phyloP scores from a whole-genome alignment of 2,113 vertebrate species.

The Sylvilagus bachmani region DNA sequence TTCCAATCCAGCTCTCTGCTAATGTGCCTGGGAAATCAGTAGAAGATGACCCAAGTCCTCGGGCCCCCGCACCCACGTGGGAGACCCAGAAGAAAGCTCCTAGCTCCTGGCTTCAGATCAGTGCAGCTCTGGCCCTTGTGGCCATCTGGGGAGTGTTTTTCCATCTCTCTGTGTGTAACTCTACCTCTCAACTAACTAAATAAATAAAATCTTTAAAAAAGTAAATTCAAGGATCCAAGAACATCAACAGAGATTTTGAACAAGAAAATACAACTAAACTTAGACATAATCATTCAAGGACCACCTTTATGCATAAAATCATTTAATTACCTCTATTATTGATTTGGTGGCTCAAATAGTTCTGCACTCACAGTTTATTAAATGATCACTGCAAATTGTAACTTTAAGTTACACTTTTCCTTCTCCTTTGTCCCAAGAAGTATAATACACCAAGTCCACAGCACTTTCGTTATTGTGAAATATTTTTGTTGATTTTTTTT shows the following conservation, averaged over 20 bases:
- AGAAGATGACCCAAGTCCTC: too few relatives aligned
- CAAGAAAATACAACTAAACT: not conserved
- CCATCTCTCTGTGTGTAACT: too few relatives aligned
- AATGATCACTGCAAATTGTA: not conserved
- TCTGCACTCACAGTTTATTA: not conserved
- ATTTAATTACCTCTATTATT: conserved; percentile 3
- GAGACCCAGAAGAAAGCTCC: too few relatives aligned
- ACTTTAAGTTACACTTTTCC: not conserved
- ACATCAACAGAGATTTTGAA: not conserved
- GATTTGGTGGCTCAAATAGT: not conserved
- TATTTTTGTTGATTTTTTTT: not conserved
- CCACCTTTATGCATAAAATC: not conserved
- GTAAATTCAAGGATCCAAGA: not conserved
- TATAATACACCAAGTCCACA: not conserved
- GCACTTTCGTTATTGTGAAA: not conserved
- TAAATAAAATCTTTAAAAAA: too few relatives aligned
- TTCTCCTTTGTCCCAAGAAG: not conserved
- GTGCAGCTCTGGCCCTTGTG: too few relatives aligned
- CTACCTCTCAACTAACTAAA: too few relatives aligned
- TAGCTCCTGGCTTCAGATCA: too few relatives aligned
- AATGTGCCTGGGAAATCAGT: too few relatives aligned
- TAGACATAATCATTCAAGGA: not conserved
- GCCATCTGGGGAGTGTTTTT: too few relatives aligned
- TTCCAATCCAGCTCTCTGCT: too few relatives aligned
- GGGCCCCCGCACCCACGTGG: too few relatives aligned